Evolutionary conservation across 2,888 invertebrate genomes (phyloP).

Genomic region (Hermaeophaga mercurialis): DNA sequence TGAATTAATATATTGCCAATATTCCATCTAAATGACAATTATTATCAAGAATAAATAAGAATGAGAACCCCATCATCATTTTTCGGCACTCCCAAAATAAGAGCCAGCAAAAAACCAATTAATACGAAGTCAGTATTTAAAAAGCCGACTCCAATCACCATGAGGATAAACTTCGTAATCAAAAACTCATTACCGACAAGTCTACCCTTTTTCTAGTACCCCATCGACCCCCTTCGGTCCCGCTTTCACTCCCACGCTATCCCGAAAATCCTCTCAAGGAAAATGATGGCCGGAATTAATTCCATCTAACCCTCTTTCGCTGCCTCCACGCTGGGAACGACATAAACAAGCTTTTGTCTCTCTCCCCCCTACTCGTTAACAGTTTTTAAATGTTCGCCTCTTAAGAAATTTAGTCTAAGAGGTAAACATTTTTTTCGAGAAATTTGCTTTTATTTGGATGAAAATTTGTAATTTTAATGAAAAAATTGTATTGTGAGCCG

Average conservation of each 20-base stretch:
- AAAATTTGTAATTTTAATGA: too few relatives aligned
- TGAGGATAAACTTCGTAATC: slow-evolving; percentile 49
- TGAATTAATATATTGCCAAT: too few relatives aligned
- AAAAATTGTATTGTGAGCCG: neutral
- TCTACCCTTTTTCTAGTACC: slow-evolving; percentile 12
- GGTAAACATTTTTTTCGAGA: too few relatives aligned
- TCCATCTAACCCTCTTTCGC: slow-evolving; percentile 36
- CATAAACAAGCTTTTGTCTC: slow-evolving; percentile 37
- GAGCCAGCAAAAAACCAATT: too few relatives aligned
- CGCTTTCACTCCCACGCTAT: slow-evolving; percentile 25
- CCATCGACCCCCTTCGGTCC: slow-evolving; percentile 17
- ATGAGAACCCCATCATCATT: too few relatives aligned
- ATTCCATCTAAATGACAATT: too few relatives aligned
- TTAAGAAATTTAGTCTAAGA: slow-evolving; percentile 20
- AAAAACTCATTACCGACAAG: slow-evolving; percentile 51
- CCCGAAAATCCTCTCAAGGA: slow-evolving; percentile 32
- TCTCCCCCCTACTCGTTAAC: slow-evolving; percentile 35
- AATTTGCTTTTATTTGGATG: neutral
- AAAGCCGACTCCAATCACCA: slow-evolving; percentile 46
- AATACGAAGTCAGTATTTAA: too few relatives aligned
- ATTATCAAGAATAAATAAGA: too few relatives aligned
- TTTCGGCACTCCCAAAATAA: too few relatives aligned
- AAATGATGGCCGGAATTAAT: slow-evolving; percentile 42
- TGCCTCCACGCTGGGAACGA: slow-evolving; percentile 32
- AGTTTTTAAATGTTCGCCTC: slow-evolving; percentile 36